Conservation (phyloP, 2,113 vertebrate species). For the Silurus asotus region DNA sequence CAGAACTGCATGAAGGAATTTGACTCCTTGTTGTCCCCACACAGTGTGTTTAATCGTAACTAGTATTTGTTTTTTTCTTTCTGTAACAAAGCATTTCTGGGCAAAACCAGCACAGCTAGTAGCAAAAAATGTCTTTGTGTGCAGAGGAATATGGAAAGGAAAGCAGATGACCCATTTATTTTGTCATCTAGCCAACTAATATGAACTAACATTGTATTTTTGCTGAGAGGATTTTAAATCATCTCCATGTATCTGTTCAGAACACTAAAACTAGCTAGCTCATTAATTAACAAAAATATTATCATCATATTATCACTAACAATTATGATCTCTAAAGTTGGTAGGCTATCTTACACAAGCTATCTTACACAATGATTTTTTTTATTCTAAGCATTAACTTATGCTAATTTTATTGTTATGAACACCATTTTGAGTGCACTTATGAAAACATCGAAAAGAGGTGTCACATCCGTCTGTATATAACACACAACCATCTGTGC, state of each 20-base stretch:
- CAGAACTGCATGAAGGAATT: slow-evolving; percentile 13
- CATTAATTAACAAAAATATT: too few relatives aligned
- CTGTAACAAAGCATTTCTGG: background rate
- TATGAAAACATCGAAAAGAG: background rate
- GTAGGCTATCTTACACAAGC: background rate
- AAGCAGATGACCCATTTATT: background rate
- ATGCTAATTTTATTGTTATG: background rate
- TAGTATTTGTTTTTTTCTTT: background rate
- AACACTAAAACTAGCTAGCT: slow-evolving; percentile 1
- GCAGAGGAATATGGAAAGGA: background rate
- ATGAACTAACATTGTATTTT: background rate
- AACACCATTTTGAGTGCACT: background rate
- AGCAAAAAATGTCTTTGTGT: background rate
- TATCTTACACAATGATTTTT: too few relatives aligned
- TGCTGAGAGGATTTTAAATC: background rate
- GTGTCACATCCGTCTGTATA: background rate
- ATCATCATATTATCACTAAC: background rate
- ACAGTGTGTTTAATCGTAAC: background rate
- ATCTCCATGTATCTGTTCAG: too few relatives aligned
- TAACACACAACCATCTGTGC: background rate
- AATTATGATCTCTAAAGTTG: background rate
- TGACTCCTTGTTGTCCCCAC: slow-evolving; percentile 4
- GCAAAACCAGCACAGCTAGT: background rate
- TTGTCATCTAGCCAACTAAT: background rate
- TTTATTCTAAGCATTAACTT: background rate